Evolutionary conservation across 2,113 vertebrate genomes (phyloP).

Genomic region (Mobula hypostoma): DNA sequence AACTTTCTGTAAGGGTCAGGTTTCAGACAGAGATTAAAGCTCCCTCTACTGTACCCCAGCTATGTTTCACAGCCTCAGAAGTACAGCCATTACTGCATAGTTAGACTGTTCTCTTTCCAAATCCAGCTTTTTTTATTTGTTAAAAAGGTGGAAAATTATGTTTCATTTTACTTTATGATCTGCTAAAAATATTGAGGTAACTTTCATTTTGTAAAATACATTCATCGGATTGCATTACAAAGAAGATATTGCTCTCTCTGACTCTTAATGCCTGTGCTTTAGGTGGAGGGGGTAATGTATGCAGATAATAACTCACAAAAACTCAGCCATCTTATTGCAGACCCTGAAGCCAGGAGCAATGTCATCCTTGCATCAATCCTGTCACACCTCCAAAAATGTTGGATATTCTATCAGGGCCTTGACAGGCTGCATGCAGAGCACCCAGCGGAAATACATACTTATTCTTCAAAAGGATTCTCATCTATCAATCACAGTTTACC

Average conservation of each 20-base stretch:
- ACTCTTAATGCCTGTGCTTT: not conserved
- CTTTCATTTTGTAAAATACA: not conserved
- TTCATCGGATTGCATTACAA: not conserved
- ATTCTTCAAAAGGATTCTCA: too few relatives aligned
- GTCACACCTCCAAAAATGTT: too few relatives aligned
- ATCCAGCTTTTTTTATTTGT: not conserved
- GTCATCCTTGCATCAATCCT: too few relatives aligned
- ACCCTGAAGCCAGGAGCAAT: too few relatives aligned
- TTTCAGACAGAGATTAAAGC: not conserved
- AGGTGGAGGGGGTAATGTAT: not conserved
- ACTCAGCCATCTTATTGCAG: too few relatives aligned
- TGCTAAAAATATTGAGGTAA: not conserved
- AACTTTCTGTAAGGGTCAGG: not conserved
- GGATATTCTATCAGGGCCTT: too few relatives aligned
- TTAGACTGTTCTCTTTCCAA: not conserved
- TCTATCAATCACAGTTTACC: too few relatives aligned
- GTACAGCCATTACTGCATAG: not conserved
- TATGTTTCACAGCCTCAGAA: not conserved
- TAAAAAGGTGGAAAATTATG: not conserved
- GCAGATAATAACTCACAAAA: not conserved
- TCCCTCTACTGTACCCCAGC: not conserved
- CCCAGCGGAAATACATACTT: too few relatives aligned
- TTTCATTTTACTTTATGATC: not conserved
- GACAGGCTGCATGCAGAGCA: too few relatives aligned
- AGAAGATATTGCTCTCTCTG: not conserved